Percentiles rank a stretch among this genome's conserved stretches.
Conservation (phyloP, 2,888 invertebrate genomes). For the Schizaphis graminum region DNA sequence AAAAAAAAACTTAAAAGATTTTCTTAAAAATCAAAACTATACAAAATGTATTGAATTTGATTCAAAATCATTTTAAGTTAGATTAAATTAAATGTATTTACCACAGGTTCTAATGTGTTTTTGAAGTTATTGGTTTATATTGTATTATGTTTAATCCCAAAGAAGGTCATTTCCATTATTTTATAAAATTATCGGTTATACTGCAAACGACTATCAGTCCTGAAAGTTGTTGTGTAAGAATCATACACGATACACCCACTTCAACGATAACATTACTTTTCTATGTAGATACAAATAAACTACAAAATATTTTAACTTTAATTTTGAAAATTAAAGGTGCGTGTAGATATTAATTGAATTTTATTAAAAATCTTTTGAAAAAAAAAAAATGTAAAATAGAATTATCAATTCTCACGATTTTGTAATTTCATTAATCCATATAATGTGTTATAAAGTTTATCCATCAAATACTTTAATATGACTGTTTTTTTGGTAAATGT, state of each 20-base stretch:
- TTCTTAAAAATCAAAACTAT: background rate
- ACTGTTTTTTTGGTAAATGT: background rate
- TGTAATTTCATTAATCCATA: background rate
- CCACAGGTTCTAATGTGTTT: background rate
- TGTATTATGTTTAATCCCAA: background rate
- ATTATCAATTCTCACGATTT: background rate
- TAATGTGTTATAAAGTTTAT: background rate
- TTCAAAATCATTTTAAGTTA: background rate
- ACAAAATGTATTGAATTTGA: background rate
- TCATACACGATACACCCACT: background rate
- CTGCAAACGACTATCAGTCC: background rate
- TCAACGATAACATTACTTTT: conserved; percentile 26
- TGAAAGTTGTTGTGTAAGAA: background rate
- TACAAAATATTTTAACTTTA: background rate
- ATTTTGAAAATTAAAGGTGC: background rate
- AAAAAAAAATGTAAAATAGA: background rate
- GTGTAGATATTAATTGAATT: background rate
- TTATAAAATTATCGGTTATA: background rate
- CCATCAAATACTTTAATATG: background rate
- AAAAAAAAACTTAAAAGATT: background rate
- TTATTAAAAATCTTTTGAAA: background rate
- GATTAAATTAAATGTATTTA: background rate
- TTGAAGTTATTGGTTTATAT: conserved; percentile 1
- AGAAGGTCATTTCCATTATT: conserved; percentile 3
- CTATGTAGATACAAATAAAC: background rate